Base-by-base conservation (phyloP, 2,113 vertebrate genomes). In the Phocoena sinus region DNA sequence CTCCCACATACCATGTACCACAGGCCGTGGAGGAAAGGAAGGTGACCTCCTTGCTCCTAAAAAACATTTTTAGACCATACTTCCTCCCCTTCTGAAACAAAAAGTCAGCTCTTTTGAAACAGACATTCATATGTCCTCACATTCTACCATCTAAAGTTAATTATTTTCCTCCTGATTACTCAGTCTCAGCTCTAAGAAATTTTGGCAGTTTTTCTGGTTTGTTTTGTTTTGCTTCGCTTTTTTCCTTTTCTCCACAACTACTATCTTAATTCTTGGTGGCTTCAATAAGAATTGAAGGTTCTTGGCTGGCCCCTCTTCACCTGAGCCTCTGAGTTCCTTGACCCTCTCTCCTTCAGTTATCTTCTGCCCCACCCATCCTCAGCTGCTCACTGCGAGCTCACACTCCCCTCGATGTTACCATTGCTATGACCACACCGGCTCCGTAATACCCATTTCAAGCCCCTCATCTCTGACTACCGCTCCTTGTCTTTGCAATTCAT, bases 351-450 rank as follows among this genome's bases (percentile, higher is more conserved):
- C 21, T 89, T 67, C 33, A 4, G 2, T 8, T 67, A 12, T 33
- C 58, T 80, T 80, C 47, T 88, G 6, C 18, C 81, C 17, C 56
- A 14, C 3, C 28, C 36, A 28, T 26, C 44, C 31, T 91, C 20
- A 8, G 25, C 63, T 12, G 3, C 12, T 62, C 2, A 4, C 62
- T 79, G 31, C 0, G 1, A 47, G 17, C 11, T 56, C 14, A 2
- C 13, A 28, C 1, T n/a, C 15, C 41, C 76, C 33, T 44, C 15
- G 4, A 70, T 87, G 1, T 63, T 79, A 15, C 23, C 20, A 33
- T 60, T 60, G 2, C 31, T 26, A 6, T 58, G 70, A 44, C 1
- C 23, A 7, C 0, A 65, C 6, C 63, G 77, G 41, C 25, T 93
- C 33, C 14, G 2, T 33, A 38, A 38, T 23, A 31, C 31, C 13